Base-by-base conservation (phyloP, 35 echinoderm and acorn worm genomes). In the Hemicentrotus pulcherrimus region DNA sequence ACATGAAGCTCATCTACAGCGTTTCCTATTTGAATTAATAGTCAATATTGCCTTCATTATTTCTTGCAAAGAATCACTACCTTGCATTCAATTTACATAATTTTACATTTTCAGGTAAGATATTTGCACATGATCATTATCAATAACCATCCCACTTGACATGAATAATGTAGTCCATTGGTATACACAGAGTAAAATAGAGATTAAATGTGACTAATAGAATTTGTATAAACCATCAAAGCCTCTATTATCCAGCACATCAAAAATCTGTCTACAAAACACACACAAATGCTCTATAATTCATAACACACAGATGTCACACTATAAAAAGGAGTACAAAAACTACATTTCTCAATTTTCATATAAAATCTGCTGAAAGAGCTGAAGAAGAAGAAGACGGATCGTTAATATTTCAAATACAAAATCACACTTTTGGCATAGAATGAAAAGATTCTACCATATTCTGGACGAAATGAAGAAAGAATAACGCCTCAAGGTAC, bases 341-440 rank as follows among this genome's bases (percentile, higher is more conserved):
- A 22, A n/a, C 28, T 28, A 78, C 28, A 78, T 78, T 78, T 55
- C 50, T 55, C 5, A 11, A 11, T 55, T 55, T 55, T 78, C 28
- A 28, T 78, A 24, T 78, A 78, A 78, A 78, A 78, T 78, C 65
- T 78, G 65, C 65, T 78, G 65, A 78, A 78, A 78, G 65, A 78
- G 65, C 65, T 28, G 2, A 78, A 78, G 65, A 55, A 55, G 35
- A 41, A 41, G 50, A 78, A 78, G 65, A 78, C 65, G 65, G 65
- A 78, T 78, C n/a, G 65, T 78, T 78, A 22, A 78, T 78, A 78
- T 78, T 78, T 78, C 65, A 78, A 78, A 78, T 78, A 78, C 2
- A 78, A 78, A 78, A 28, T 78, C 65, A 78, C 65, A 78, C 65
- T 78, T 70, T 70, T 78, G 22, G 65, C 65, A 78, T 78, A 78